A percentile compares a stretch with the other conserved stretches of the same genome.
These are phyloP conservation scores for Semotilus atromaculatus DNA, from an alignment of 2,797 vertebrate species.

Conservation along the genomic window DNA sequence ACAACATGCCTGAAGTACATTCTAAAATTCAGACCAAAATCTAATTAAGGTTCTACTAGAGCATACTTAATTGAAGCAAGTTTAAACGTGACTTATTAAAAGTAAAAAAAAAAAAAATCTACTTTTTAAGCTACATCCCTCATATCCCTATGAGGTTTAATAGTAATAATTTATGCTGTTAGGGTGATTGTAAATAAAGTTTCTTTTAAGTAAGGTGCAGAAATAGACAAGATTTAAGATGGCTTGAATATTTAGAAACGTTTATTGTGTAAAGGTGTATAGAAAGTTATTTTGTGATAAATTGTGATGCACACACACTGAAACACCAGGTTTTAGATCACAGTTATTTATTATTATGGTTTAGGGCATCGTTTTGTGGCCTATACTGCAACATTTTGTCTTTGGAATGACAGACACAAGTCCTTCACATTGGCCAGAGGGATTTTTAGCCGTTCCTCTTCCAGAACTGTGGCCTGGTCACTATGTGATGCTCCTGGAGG, in stretches of 20 bases:
- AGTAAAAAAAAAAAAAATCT: neutral
- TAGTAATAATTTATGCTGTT: neutral
- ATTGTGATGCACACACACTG: neutral
- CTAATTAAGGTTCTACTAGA: conserved; percentile 12
- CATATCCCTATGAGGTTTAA: neutral
- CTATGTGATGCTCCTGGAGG: neutral
- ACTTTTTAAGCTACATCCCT: neutral
- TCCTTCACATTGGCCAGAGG: too few species aligned
- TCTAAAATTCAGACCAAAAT: neutral
- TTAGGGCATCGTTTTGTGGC: neutral
- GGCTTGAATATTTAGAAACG: too few species aligned
- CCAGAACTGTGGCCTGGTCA: neutral
- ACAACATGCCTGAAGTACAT: neutral
- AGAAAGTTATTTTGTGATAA: neutral
- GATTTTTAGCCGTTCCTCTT: neutral
- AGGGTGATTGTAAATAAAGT: neutral
- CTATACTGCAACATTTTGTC: neutral
- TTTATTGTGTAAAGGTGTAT: too few species aligned
- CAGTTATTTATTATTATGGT: neutral
- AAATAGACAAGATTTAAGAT: neutral
- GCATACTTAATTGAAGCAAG: conserved; percentile 24
- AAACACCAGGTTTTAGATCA: neutral
- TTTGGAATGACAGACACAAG: neutral
- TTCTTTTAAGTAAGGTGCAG: neutral
- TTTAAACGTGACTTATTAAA: neutral